Evolutionary conservation across 2,797 vertebrate species (phyloP).

Genomic region (Mormyrus hasselquistii): DNA sequence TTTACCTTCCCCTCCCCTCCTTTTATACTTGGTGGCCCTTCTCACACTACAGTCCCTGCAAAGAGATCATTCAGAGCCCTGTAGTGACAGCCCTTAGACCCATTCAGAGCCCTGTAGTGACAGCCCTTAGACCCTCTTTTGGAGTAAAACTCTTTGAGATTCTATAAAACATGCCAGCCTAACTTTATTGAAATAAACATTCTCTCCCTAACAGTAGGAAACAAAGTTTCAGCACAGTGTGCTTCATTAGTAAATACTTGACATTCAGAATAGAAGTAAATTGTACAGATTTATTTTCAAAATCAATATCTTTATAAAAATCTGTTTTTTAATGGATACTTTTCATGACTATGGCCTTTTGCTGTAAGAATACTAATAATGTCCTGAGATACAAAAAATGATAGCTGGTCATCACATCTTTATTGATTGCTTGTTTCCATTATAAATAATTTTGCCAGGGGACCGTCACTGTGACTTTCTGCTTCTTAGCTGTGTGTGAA

Average conservation of each 20-base stretch:
- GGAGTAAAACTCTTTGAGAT: conserved; percentile 25
- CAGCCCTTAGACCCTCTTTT: conserved; percentile 25
- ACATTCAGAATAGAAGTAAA: conserved; percentile 26
- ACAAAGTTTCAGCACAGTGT: background rate
- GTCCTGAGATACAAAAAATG: background rate
- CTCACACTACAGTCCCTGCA: conserved; percentile 7
- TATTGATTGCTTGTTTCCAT: background rate
- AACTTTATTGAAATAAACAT: background rate
- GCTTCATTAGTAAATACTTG: background rate
- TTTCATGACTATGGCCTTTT: background rate
- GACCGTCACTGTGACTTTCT: background rate
- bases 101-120: too few relatives aligned
- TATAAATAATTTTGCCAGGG: background rate
- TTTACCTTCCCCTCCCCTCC: too few relatives aligned
- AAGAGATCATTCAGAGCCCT: conserved; percentile 11
- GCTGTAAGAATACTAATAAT: background rate
- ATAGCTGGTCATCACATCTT: background rate
- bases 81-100: conserved; percentile 38
- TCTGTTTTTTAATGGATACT: background rate
- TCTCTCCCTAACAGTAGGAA: background rate
- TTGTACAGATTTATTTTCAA: background rate
- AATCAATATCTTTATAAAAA: background rate
- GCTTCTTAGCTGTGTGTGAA: background rate
- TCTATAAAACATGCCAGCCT: background rate
- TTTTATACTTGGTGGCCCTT: background rate